phyloP scores from a whole-genome alignment of 2,888 invertebrate genomes.

The Biston stratarius region DNA sequence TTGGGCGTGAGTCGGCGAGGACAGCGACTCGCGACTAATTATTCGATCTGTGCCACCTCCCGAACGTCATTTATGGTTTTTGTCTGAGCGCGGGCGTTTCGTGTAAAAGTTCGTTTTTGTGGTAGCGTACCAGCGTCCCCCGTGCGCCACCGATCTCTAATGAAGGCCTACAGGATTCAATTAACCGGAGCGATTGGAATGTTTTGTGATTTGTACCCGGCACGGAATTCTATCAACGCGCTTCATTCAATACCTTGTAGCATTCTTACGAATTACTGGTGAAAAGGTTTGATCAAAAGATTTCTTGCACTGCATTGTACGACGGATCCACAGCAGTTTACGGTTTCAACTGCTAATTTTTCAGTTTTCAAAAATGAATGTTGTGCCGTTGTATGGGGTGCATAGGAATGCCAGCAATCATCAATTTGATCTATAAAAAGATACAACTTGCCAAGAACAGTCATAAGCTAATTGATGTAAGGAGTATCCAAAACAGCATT shows the following conservation, averaged over 20 bases:
- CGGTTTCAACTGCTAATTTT: background rate
- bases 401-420: no score
- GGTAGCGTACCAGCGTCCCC: conserved; percentile 55
- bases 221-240: conserved; percentile 75
- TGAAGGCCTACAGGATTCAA: conserved; percentile 84
- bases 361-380: no score
- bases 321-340: background rate
- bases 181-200: conserved; percentile 81
- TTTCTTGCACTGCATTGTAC: conserved; percentile 23
- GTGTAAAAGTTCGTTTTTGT: conserved; percentile 80
- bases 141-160: conserved; percentile 64
- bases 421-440: no score
- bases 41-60: conserved; percentile 73
- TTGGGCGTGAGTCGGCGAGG: conserved; percentile 58
- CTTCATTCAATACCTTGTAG: conserved; percentile 65
- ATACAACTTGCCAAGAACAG: no score
- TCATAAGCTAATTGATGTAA: no score
- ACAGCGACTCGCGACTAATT: conserved; percentile 60
- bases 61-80: conserved; percentile 80
- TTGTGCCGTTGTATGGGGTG: no score
- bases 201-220: conserved; percentile 80
- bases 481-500: no score
- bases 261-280: conserved; percentile 58
- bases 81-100: conserved; percentile 68
- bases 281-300: conserved; percentile 54